Conservation (phyloP, 2,888 invertebrate genomes). For the Noctua comes region DNA sequence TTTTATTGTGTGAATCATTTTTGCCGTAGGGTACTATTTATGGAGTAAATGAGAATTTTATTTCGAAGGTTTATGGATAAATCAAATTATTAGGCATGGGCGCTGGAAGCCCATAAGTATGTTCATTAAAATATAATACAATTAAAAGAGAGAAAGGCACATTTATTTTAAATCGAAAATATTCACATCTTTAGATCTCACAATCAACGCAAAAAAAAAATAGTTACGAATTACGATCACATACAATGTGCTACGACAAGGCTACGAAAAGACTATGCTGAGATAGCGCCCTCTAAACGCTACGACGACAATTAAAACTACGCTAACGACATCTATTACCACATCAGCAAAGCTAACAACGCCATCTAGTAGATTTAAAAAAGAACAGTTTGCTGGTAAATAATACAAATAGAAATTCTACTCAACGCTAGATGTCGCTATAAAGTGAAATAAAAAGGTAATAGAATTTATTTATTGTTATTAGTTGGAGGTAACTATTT, state of each 20-base stretch:
- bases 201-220: neutral
- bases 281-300: slow-evolving; percentile 6
- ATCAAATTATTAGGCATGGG: no score
- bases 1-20: slow-evolving; percentile 28
- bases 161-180: neutral
- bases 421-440: slow-evolving; percentile 41
- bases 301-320: neutral
- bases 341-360: neutral
- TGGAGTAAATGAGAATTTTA: neutral
- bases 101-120: no score
- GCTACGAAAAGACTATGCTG: neutral
- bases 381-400: neutral
- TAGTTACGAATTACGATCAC: neutral
- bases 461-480: no score
- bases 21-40: neutral
- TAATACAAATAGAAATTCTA: slow-evolving; percentile 12
- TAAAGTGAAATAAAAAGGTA: neutral
- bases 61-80: neutral
- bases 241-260: neutral
- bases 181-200: neutral
- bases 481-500: fast-evolving
- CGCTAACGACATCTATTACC: slow-evolving; percentile 38
- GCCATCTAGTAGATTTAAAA: slow-evolving; percentile 21
- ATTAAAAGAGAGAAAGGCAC: neutral
- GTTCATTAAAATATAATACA: neutral